Evolutionary conservation across 2,888 invertebrate species (phyloP).

Genomic region (Pachydiplax longipennis): DNA sequence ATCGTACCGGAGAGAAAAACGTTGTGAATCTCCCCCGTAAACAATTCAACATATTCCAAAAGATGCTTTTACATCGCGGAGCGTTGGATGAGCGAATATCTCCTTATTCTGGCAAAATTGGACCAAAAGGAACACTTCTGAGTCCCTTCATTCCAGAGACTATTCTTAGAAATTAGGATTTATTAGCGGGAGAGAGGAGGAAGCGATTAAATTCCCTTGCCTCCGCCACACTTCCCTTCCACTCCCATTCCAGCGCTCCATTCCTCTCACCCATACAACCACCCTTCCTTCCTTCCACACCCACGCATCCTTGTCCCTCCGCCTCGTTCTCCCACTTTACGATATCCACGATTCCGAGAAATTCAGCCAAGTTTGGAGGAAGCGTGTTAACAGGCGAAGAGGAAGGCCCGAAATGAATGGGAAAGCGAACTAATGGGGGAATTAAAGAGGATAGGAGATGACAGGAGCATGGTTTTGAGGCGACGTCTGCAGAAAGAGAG

Average conservation of each 20-base stretch:
- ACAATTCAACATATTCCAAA: too few relatives aligned
- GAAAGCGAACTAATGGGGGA: not conserved
- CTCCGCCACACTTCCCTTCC: not conserved
- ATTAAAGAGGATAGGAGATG: not conserved
- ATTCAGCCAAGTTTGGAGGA: not conserved
- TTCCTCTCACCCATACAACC: not conserved
- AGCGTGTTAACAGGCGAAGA: not conserved
- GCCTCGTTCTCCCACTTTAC: not conserved
- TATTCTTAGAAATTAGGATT: not conserved
- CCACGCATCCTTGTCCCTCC: not conserved
- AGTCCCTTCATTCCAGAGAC: not conserved
- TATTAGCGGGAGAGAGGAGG: not conserved
- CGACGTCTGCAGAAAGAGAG: not conserved
- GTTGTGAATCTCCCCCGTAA: too few relatives aligned
- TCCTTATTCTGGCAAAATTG: not conserved
- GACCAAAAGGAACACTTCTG: not conserved
- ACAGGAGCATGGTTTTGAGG: not conserved
- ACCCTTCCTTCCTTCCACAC: not conserved
- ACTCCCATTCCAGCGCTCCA: not conserved
- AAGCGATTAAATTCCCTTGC: not conserved
- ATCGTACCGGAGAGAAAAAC: too few relatives aligned
- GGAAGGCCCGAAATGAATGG: not conserved
- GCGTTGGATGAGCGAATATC: too few relatives aligned
- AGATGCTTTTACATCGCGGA: too few relatives aligned
- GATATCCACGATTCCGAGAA: not conserved